Evolutionary conservation across 2,113 vertebrate genomes (phyloP), one percentile per base, ranked within the genome.

Genomic region (Chaetorhynchus papuensis): DNA sequence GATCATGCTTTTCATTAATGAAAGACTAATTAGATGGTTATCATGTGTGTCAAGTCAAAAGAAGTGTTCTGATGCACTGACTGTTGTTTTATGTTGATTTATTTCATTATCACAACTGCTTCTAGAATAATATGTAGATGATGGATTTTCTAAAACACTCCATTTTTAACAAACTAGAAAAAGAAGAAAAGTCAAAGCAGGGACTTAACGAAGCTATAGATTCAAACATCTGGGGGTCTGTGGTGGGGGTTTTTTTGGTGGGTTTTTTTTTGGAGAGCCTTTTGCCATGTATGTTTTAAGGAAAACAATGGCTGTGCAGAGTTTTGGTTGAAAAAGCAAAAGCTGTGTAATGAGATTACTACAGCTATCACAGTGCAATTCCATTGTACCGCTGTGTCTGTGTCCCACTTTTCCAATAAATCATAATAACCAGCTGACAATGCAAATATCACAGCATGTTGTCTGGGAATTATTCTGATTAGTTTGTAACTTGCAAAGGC

Each of bases 351-450:
- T 66, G 54, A 83, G 54, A 83, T 90, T 88, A 31, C 82, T 83
- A 8, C 15, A 54, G 30, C 50, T 86, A 59, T 90, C 68, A 15
- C 71, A 50, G 45, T 61, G 16, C 30, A 71, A 77, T 83, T 90
- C 76, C 54, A 47, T 52, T 86, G 83, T 83, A 59, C 79, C 90
- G 71, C 59, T 61, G 53, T 87, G 65, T 69, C 63, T 0, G 0
- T 63, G 54, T 96, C 85, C 80, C 83, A 77, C 19, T 83, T 74
- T 86, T 80, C 83, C 68, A 83, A 47, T 86, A 94, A 89, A 77
- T 96, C 66, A 69, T 79, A 83, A 83, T 96, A 97, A 95, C 66
- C 75, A 94, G 80, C 89, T 95, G 95, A 92, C 90, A 97, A 95
- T 88, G 83, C 90, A 96, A 86, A 92, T 88, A 96, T 81, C 59